phyloP scores from a whole-genome alignment of 2,113 vertebrate genomes.

The Scophthalmus maximus region DNA sequence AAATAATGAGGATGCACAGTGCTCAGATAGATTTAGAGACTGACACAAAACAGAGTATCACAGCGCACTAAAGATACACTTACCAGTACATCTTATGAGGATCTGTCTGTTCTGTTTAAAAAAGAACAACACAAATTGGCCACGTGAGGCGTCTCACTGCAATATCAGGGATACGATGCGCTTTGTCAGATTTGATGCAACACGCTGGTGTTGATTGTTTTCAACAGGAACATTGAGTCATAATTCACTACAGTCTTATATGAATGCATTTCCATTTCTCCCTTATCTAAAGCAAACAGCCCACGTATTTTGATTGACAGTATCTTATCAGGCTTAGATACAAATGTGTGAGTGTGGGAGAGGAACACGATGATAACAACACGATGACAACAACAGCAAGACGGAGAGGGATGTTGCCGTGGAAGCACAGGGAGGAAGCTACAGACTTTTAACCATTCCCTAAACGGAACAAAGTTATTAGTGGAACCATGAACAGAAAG shows the following conservation, averaged over 20 bases:
- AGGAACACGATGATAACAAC: too few relatives aligned
- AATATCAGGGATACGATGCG: neutral
- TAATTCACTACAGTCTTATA: neutral
- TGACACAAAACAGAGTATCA: conserved; percentile 21
- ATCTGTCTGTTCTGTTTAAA: neutral
- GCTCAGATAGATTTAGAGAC: conserved; percentile 27
- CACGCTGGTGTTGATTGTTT: neutral
- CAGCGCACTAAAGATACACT: neutral
- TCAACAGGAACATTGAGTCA: neutral
- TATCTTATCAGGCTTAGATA: neutral
- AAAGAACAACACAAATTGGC: neutral
- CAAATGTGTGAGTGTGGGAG: too few relatives aligned
- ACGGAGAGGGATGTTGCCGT: too few relatives aligned
- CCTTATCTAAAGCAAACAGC: neutral
- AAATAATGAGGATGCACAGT: conserved; percentile 37
- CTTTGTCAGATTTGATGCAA: neutral
- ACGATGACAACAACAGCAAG: too few relatives aligned
- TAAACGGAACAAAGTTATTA: too few relatives aligned
- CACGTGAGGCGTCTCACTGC: neutral
- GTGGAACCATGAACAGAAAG: too few relatives aligned
- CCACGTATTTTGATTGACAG: neutral
- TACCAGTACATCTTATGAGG: neutral
- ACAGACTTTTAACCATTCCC: too few relatives aligned
- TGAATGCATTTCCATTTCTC: neutral
- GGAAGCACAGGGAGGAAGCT: too few relatives aligned